Percentiles rank a stretch among this genome's conserved stretches.
Conservation (phyloP, 2,888 invertebrate species). For the Boloria selene region DNA sequence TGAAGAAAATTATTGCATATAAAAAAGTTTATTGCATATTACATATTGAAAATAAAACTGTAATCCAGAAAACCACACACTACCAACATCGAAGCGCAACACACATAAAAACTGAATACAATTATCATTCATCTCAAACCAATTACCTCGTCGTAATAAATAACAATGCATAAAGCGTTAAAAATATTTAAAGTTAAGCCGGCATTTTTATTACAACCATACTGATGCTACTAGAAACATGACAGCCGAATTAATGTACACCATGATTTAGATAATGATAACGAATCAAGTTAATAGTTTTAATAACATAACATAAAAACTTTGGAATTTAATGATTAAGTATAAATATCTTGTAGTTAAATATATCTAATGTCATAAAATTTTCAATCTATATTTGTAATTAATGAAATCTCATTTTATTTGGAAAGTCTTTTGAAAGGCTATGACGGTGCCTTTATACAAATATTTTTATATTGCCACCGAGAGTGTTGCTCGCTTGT, state of each 20-base stretch:
- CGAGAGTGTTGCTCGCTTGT: background rate
- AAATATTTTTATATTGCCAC: slow-evolving; percentile 5
- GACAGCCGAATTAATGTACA: slow-evolving; percentile 69
- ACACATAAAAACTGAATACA: slow-evolving; percentile 25
- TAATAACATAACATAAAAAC: slow-evolving; percentile 37
- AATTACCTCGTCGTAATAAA: slow-evolving; percentile 34
- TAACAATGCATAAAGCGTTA: slow-evolving; percentile 35
- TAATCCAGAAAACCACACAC: background rate
- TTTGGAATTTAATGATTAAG: slow-evolving; percentile 42
- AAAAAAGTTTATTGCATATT: too few species aligned
- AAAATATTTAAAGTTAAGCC: slow-evolving; percentile 31
- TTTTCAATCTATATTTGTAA: slow-evolving; percentile 62
- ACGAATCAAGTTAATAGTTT: slow-evolving; percentile 54
- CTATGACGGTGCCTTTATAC: slow-evolving; percentile 22
- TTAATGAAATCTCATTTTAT: slow-evolving; percentile 65
- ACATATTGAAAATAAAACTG: background rate
- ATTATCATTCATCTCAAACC: slow-evolving; percentile 35
- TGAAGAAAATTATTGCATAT: too few species aligned
- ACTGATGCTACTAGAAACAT: slow-evolving; percentile 51
- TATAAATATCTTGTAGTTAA: slow-evolving; percentile 45
- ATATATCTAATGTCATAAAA: slow-evolving; percentile 14
- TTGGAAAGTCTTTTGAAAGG: slow-evolving; percentile 40
- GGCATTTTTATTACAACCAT: slow-evolving; percentile 34
- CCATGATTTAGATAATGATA: slow-evolving; percentile 72
- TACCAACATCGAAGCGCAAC: background rate